Conservation (phyloP, 2,797 vertebrate species). For the Anisognathus igniventris region DNA sequence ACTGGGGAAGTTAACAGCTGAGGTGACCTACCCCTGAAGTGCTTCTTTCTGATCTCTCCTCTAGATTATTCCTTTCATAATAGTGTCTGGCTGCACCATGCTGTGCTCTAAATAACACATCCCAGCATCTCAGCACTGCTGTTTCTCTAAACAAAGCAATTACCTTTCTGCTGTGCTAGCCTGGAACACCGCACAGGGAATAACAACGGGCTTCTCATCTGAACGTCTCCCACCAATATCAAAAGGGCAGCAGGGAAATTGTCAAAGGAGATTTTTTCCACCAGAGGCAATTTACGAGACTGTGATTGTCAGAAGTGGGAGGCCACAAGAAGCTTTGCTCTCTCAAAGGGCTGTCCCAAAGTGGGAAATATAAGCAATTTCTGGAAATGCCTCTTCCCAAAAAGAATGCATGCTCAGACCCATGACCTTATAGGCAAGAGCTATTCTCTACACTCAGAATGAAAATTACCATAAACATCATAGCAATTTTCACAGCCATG, state of each 20-base stretch:
- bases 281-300: not conserved
- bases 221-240: not conserved
- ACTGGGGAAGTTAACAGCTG: not conserved
- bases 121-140: not conserved
- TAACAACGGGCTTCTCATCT: not conserved
- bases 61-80: conserved; percentile 27
- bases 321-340: not conserved
- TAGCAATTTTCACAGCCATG: not conserved
- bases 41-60: not conserved
- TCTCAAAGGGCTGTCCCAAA: not conserved
- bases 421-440: not conserved
- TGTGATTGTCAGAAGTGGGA: not conserved
- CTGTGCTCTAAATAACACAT: conserved; percentile 42
- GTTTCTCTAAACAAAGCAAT: conserved; percentile 32
- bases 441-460: not conserved
- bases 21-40: not conserved
- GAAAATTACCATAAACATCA: not conserved
- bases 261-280: not conserved
- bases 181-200: not conserved
- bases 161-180: not conserved
- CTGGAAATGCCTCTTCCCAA: not conserved
- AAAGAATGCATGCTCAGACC: not conserved
- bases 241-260: not conserved
- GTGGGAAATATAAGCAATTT: not conserved
- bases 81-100: not conserved